Base-by-base conservation (phyloP, 2,113 vertebrate genomes). In the Mustelus asterias region DNA sequence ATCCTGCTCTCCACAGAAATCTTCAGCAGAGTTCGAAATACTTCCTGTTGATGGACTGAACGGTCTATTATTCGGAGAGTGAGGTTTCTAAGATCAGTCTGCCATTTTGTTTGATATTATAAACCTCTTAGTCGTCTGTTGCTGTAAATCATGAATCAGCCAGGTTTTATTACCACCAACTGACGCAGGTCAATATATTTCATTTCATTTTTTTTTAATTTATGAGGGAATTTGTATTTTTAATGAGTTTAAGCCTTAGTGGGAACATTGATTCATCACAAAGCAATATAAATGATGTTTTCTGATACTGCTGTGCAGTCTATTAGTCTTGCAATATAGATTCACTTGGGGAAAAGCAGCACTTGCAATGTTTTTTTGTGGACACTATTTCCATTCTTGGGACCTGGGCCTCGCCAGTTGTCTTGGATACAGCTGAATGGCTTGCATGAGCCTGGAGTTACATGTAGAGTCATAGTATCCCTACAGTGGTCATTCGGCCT, bases 81-180 rank as follows among this genome's bases (percentile, higher is more conserved):
- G 37, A 63, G 69, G 44, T 44, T 69, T 26, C 22, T 72, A 18
- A 48, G 8, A 22, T 69, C 67, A 94, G 37, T 94, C 67, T 94
- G 93, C 93, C 67, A 94, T 70, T 94, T 94, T n/a, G 88, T 90
- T 70, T 48, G 67, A 72, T 72, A 72, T 70, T 70, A 72, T 72
- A 94, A 94, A 48, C 67, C 93, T 94, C 65, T 94, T 72, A 94
- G 9, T n/a, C 0, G 67, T 22, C 67, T 29, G 94, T 37, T 29
- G 26, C 65, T 44, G 37, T 72, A 6, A 54, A 95, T 41, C 41
- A 95, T 33, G 24, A 95, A 76, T 33, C 67, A 33, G 24, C 67
- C 44, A 54, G 41, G 29, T 95, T 93, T 76, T 54, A 54, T 76
- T n/a, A 54, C 44, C 26, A 44, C 94, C 94, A 95, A 72, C 67